Conservation (phyloP, 1,140 invertebrate species). For the Danaus plexippus region DNA sequence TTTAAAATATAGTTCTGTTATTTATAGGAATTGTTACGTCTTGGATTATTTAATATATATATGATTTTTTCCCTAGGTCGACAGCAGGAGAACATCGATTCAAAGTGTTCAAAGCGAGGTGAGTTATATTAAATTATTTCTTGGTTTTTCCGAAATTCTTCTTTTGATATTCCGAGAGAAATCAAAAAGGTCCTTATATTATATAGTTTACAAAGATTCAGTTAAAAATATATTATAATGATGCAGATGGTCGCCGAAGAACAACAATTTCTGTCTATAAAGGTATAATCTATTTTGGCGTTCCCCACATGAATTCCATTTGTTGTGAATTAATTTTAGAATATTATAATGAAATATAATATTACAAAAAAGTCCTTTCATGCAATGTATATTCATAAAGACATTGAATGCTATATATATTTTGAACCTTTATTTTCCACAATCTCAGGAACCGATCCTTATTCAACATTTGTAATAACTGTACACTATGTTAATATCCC, state of each 20-base stretch:
- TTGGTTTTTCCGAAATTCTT: not conserved
- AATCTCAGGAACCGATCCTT: too few relatives aligned
- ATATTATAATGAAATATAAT: too few relatives aligned
- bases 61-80: constrained; percentile 9
- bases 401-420: too few relatives aligned
- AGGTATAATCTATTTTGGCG: constrained; percentile 14
- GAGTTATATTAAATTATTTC: constrained; percentile 1
- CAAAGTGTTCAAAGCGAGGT: constrained; percentile 20
- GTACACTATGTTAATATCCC: too few relatives aligned
- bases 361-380: too few relatives aligned
- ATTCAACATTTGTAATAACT: too few relatives aligned
- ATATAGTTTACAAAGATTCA: not conserved
- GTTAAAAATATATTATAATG: constrained; percentile 22
- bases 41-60: too few relatives aligned
- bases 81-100: constrained; percentile 17
- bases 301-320: constrained; percentile 4
- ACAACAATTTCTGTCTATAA: constrained; percentile 8
- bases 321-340: too few relatives aligned
- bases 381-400: too few relatives aligned
- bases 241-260: constrained; percentile 12
- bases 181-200: too few relatives aligned
- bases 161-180: too few relatives aligned
- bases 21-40: constrained; percentile 9
- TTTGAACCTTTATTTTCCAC: too few relatives aligned
- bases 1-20: not conserved